Base-by-base conservation (phyloP, 2,113 vertebrate species). In the Bos indicus region DNA sequence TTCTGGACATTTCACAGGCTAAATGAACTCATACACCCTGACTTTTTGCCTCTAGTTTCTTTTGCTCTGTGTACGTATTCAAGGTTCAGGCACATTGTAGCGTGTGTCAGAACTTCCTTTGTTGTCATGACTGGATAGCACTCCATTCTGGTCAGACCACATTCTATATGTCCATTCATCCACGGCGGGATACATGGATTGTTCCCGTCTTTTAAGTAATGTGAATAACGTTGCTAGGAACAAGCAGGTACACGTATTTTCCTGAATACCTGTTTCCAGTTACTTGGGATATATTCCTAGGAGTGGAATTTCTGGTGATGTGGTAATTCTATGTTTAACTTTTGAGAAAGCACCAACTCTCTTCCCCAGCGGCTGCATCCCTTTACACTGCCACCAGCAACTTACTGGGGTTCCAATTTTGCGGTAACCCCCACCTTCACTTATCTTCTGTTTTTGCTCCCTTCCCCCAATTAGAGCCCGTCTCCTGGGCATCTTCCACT, bases 401-500 rank as follows among this genome's bases (percentile, higher is more conserved):
- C 5, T 51, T 23, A 36, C 5, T 0, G 3, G 2, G 13, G 33
- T 52, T 15, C 23, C 26, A 21, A 13, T 43, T 57, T 5, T 28
- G 2, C 28, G 25, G 54, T 40, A 46, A 46, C 14, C 17, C 26
- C 30, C 11, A 4, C 26, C 7, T 46, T 25, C 11, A 23, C 23
- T 57, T 71, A 30, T 21, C 7, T 74, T 74, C 28, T 43, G 5
- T 2, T 67, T 51, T 51, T n/a, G 16, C 10, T 52, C 46, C 16
- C 30, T 9, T 33, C 17, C 30, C 48, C 48, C 28, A 88, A 19
- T 56, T 56, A 77, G 5, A 46, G 88, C 28, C 7, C 23, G 15
- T 28, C n/a, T 74, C n/a, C 15, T 40, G 64, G 60, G 64, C 64
- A 43, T 56, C 64, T 89, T 56, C 64, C 87, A 54, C 3, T 52